These are phyloP conservation scores for Manduca sexta DNA, from an alignment of 1,140 invertebrate species.

Conservation along the genomic window DNA sequence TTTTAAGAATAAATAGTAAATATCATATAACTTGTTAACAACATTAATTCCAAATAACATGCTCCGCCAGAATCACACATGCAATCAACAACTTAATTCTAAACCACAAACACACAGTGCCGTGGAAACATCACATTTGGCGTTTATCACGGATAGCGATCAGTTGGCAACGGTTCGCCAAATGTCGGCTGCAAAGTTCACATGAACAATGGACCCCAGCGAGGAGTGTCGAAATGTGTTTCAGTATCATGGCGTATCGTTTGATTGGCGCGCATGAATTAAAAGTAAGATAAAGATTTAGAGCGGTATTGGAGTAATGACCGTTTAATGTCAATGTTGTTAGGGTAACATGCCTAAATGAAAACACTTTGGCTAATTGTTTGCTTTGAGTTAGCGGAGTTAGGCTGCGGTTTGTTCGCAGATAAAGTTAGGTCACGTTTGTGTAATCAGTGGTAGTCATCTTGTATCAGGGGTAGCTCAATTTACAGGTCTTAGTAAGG, in stretches of 20 bases:
- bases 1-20: too few relatives aligned
- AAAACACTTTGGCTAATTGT: too few relatives aligned
- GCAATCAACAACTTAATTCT: background rate
- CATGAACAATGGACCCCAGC: conserved; percentile 37
- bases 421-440: too few relatives aligned
- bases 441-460: too few relatives aligned
- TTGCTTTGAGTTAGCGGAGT: too few relatives aligned
- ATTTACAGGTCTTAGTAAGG: too few relatives aligned
- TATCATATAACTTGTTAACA: too few relatives aligned
- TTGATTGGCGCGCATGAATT: conserved; percentile 23
- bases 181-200: conserved; percentile 61
- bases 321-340: too few relatives aligned
- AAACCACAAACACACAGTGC: background rate
- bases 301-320: background rate
- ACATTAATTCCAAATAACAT: too few relatives aligned
- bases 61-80: background rate
- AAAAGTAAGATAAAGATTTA: conserved; percentile 2
- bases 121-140: conserved; percentile 15
- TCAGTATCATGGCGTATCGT: conserved; percentile 10
- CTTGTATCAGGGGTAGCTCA: too few relatives aligned
- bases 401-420: too few relatives aligned
- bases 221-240: conserved; percentile 9
- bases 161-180: conserved; percentile 49
- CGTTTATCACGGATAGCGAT: conserved; percentile 37
- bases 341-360: too few relatives aligned